Evolutionary conservation across 2,888 invertebrate species (phyloP).

Genomic region (Papilio demoleus): DNA sequence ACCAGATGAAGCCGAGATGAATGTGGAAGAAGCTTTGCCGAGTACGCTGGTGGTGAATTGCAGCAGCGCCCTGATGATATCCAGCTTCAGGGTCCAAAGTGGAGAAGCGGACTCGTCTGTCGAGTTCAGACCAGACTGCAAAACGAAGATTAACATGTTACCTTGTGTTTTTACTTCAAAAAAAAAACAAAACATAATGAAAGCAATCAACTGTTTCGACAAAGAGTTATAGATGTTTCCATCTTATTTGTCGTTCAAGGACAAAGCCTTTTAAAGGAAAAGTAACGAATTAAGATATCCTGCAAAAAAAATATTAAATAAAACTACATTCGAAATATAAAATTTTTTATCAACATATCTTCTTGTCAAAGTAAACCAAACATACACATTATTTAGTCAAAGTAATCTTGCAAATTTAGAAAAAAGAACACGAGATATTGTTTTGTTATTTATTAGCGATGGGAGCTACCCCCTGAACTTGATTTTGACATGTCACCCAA

Average conservation of each 20-base stretch:
- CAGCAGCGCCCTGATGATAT: slow-evolving; percentile 65
- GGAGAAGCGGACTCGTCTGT: slow-evolving; percentile 53
- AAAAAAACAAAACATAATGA: background rate
- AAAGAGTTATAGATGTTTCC: background rate
- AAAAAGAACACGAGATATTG: background rate
- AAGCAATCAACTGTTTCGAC: background rate
- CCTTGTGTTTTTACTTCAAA: background rate
- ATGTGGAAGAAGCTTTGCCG: slow-evolving; percentile 63
- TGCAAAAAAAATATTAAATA: background rate
- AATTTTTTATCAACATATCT: background rate
- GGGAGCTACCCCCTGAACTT: slow-evolving; percentile 64
- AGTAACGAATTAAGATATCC: background rate
- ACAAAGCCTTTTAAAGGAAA: no score
- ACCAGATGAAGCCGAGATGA: slow-evolving; percentile 49
- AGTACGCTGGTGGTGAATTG: slow-evolving; percentile 67
- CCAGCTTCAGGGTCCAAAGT: slow-evolving; percentile 68
- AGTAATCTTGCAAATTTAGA: background rate
- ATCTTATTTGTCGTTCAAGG: no score
- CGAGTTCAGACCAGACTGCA: slow-evolving; percentile 16
- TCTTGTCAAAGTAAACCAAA: background rate
- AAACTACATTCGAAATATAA: background rate
- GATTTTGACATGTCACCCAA: slow-evolving; percentile 76
- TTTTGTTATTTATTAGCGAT: slow-evolving; percentile 44
- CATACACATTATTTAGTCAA: background rate
- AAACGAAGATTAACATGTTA: background rate